Base-by-base conservation (phyloP, 2,888 invertebrate species). In the Pristionchus mayeri region DNA sequence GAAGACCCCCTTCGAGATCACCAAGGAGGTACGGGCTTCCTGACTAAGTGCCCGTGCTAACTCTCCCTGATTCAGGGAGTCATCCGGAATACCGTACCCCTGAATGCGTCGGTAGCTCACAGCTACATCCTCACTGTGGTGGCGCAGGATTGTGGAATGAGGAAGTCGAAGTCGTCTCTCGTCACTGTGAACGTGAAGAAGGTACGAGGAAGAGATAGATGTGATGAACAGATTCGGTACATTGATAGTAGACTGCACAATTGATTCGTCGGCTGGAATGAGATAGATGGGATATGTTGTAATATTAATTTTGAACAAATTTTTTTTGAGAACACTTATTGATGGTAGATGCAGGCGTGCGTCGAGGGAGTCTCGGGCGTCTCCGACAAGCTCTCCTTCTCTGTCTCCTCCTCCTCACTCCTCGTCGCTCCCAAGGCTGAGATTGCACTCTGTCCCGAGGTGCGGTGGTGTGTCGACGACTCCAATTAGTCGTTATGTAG, bases 71-170 rank as follows among this genome's bases (percentile, higher is more conserved):
- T 86, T 67, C 87, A 91, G 80, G 92, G 92, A 75, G 90, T 92
- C n/a, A 96, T 99, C 89, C 95, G 96, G 89, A 98, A 98, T 94
- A 98, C 97, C 0, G 97, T 97, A 92, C 96, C 97, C 0, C 94
- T 99, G 93, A 97, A 97, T 91, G 97, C 96, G 94, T 96, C 96
- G 93, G 95, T 96, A 87, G 96, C 96, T 11, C 97, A 97, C 94
- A 98, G 97, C 94, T 97, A 98, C 94, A 98, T 98, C 90, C 94
- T 99, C 80, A 97, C 97, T 50, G 97, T 98, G 86, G 97, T 98
- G 86, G 98, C 98, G 1, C 97, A 97, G 93, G 98, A 98, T 94
- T 98, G 98, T 93, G 98, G 97, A 76, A 97, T 97, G 96, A 86
- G 89, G 3, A 88, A 89, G 93, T 97, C 97, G 0, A 95, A 96